Evolutionary conservation across 2,797 vertebrate species (phyloP), one percentile per base, ranked within the genome.

Genomic region (Eulemur albifrons): DNA sequence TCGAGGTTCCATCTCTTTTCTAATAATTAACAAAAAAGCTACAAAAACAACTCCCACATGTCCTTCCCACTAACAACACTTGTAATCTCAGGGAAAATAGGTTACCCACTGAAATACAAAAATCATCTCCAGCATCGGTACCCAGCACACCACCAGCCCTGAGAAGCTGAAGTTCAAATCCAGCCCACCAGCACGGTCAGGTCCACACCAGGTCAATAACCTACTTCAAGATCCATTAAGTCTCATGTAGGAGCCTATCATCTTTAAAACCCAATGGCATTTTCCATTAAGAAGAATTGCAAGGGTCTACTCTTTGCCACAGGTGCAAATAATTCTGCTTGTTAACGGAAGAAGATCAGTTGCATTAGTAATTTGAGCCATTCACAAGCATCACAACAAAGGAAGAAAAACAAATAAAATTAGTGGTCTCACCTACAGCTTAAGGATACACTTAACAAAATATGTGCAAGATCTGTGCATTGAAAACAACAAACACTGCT

Each of bases 1-100:
- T 90, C 84, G 87, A 97, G 95, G 95, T 52, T 76, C 93, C 32
- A 92, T 90, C 90, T 97, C 72, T 96, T 92, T 86, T 52, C 89
- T 96, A 94, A 96, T 98, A 94, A 98, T 96, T 97, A 95, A 82
- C 92, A 95, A 97, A 95, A 92, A 97, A 21, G 13, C 82, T 54
- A 50, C 73, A 83, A 69, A 93, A 97, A 95, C 75, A 95, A 92
- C 65, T 61, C 87, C 43, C 12, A 40, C 0, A 5, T 23, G 35
- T 43, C 25, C n/a, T 82, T 30, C 40, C n/a, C 69, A 61, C 20
- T 38, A 77, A 25, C 38, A 63, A 45, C 23, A 70, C 65, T 63
- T 2, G 32, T 50, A 69, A 92, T 63, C 75, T 63, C 65, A 17
- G 80, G 43, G 65, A 88, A 85, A 87, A 70, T 1, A 45, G 48